Evolutionary conservation across 2,888 invertebrate genomes (phyloP), one percentile per base, ranked within the genome.

Genomic region (Mamestra brassicae): DNA sequence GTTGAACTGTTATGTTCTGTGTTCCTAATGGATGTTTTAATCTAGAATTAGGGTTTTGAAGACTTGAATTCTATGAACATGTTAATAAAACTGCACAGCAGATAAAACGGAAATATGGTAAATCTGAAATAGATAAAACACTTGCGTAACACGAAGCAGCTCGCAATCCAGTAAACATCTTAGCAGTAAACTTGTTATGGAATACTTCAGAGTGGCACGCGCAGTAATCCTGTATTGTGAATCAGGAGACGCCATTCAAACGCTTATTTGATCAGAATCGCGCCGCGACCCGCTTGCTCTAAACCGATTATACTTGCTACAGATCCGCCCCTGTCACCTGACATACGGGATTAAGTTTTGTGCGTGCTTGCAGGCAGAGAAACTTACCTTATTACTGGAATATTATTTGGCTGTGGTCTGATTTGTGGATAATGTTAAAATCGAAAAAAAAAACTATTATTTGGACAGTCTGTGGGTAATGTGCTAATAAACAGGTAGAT

Each of bases 251-350:
- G 76, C 83, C 83, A 75, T 80, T 87, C 83, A 83, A 75, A 83
- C 77, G 81, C 66, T 85, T 88, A 87, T 87, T 87, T 74, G 87
- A 86, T 86, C 85, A 81, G 78, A 78, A 80, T 83, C 76, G 76
- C 74, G 68, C 45, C 69, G 68, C 71, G 79, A 77, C 74, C 79
- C 73, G 81, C 75, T 79, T 71, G 81, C 76, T 72, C 58, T 85
- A 86, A 86, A 84, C 84, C 84, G 85, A 88, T 87, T 87, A 87
- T 80, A 78, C 82, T 82, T 80, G 80, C 79, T 78, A 77, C 76
- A 55, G 74, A 77, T 58, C 74, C 74, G 62, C 76, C 73, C 52
- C 57, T 11, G 36, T n/a, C 26, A 34, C 26, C 26, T 11, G 4
- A 78, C 54, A 79, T 34, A 85, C 66, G 77, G 55, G 36, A 10